Conservation (phyloP, 1,140 invertebrate species). For the Mactra quadrangularis region DNA sequence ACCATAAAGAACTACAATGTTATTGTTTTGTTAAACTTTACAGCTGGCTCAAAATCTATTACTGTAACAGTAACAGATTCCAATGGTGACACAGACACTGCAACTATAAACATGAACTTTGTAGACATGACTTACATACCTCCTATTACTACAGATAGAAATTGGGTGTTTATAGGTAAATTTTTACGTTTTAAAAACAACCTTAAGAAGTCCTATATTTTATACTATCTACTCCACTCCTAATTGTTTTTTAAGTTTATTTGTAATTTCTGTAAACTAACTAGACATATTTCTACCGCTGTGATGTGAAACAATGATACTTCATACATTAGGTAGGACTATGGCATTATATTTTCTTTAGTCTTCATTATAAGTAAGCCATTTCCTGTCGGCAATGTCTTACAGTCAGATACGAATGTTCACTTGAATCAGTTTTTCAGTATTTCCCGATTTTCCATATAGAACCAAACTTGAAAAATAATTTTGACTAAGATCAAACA, state of each 20-base stretch:
- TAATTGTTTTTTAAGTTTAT: neutral
- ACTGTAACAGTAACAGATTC: conserved; percentile 51
- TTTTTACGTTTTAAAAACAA: neutral
- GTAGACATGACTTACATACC: conserved; percentile 21
- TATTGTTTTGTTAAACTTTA: neutral
- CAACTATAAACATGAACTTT: conserved; percentile 59
- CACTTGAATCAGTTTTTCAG: too few species aligned
- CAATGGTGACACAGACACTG: conserved; percentile 12
- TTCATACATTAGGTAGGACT: too few species aligned
- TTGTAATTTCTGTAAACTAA: neutral
- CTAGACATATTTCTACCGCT: neutral
- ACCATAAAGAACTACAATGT: too few species aligned
- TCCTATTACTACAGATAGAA: conserved; percentile 9
- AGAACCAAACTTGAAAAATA: too few species aligned
- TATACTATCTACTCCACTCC: neutral
- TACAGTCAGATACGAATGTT: too few species aligned
- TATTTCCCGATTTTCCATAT: too few species aligned
- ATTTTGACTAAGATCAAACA: too few species aligned
- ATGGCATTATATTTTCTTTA: too few species aligned
- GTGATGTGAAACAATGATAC: neutral
- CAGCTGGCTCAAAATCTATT: conserved; percentile 20
- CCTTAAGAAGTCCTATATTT: neutral
- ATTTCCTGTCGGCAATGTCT: too few species aligned
- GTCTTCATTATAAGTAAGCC: too few species aligned
- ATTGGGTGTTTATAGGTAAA: conserved; percentile 46